A percentile compares a stretch with the other conserved stretches of the same genome.
Evolutionary conservation across 2,113 vertebrate species (phyloP).

Genomic region (Macaca nemestrina): DNA sequence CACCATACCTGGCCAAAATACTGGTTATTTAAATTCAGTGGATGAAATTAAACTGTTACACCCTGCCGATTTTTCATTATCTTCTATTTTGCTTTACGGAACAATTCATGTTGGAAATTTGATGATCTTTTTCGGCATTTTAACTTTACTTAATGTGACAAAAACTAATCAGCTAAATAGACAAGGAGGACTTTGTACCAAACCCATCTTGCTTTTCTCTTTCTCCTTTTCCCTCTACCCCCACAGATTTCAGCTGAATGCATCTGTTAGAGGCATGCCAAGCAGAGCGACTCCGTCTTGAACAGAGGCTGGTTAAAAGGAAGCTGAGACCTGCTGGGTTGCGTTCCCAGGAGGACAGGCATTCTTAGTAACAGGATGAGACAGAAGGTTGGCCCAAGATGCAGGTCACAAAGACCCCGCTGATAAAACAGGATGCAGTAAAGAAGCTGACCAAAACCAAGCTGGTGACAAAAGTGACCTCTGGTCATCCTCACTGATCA

Average conservation of each 20-base stretch:
- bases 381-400: too few species aligned
- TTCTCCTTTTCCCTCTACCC: not conserved
- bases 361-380: too few species aligned
- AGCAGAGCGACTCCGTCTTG: too few species aligned
- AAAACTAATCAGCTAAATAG: constrained; percentile 10
- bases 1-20: not conserved
- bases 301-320: too few species aligned
- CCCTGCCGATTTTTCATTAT: not conserved
- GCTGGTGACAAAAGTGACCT: too few species aligned
- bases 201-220: not conserved
- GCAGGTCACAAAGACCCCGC: too few species aligned
- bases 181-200: not conserved
- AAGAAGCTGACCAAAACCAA: too few species aligned
- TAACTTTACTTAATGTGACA: not conserved
- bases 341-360: too few species aligned
- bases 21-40: not conserved
- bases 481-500: too few species aligned
- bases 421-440: too few species aligned
- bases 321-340: too few species aligned
- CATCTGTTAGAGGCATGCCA: too few species aligned
- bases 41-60: not conserved
- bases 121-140: constrained; percentile 19
- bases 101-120: not conserved
- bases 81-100: constrained; percentile 1
- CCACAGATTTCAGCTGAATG: not conserved